These are phyloP conservation scores for Onthophagus sagittarius DNA, from an alignment of 2,888 invertebrate species.

Conservation along the genomic window DNA sequence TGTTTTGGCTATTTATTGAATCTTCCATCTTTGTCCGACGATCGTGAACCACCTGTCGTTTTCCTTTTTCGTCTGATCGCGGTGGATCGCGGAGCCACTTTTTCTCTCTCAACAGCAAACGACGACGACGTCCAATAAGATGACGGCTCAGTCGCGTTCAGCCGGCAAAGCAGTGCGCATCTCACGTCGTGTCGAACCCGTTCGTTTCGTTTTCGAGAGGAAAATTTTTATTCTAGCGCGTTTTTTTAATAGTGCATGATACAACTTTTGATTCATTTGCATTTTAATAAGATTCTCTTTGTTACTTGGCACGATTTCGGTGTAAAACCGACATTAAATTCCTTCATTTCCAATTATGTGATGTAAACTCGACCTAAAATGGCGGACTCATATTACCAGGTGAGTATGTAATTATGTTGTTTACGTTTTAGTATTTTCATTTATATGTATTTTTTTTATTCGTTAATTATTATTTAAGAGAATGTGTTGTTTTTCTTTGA, in stretches of 20 bases:
- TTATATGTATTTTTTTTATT: background rate
- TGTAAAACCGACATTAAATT: conserved; percentile 13
- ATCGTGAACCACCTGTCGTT: conserved; percentile 26
- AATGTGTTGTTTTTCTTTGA: background rate
- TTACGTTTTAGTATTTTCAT: conserved; percentile 17
- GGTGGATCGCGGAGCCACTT: conserved; percentile 15
- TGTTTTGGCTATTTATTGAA: background rate
- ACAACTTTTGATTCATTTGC: background rate
- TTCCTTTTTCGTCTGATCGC: conserved; percentile 26
- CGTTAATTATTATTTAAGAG: background rate
- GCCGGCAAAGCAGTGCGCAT: conserved; percentile 36
- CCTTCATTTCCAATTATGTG: conserved; percentile 29
- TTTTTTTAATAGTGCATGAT: background rate
- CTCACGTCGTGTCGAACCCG: conserved; percentile 24
- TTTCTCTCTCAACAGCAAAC: background rate
- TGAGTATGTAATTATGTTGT: conserved; percentile 43
- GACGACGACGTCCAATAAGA: conserved; percentile 19
- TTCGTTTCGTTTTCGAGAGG: background rate
- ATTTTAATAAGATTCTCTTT: background rate
- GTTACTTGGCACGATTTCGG: background rate
- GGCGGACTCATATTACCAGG: conserved; percentile 66
- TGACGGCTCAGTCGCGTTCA: conserved; percentile 29
- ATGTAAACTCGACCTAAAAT: conserved; percentile 51
- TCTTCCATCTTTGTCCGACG: background rate
- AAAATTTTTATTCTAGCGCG: no score